These are phyloP conservation scores for Iguana delicatissima DNA, from an alignment of 2,797 vertebrate genomes.

Conservation along the genomic window DNA sequence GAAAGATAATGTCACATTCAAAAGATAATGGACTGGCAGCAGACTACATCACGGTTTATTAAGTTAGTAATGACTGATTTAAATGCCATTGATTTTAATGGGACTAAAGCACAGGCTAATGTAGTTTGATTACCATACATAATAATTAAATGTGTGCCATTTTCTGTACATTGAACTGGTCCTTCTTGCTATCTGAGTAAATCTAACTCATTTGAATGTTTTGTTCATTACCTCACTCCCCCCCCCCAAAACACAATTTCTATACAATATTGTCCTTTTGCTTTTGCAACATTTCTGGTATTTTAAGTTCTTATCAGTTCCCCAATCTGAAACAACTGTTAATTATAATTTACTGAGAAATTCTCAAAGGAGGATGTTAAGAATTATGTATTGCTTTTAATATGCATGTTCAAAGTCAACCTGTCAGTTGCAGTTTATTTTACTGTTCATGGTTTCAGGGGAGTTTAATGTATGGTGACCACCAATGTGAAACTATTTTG, in stretches of 20 bases:
- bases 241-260: neutral
- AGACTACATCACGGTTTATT: neutral
- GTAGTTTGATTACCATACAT: neutral
- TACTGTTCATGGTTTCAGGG: conserved; percentile 9
- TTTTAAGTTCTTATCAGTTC: neutral
- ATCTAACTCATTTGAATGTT: neutral
- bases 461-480: too few relatives aligned
- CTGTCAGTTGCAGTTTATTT: conserved; percentile 18
- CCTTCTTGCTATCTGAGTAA: neutral
- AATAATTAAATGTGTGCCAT: neutral
- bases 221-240: neutral
- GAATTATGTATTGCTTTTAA: neutral
- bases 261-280: neutral
- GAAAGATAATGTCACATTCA: neutral
- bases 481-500: neutral
- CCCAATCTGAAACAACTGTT: neutral
- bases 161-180: neutral
- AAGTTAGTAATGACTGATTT: neutral
- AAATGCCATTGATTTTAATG: neutral
- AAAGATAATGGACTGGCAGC: neutral
- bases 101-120: neutral
- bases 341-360: conserved; percentile 9
- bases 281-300: neutral
- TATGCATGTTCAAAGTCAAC: neutral
- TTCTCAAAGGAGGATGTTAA: neutral